Evolutionary conservation across 2,888 invertebrate species (phyloP), one percentile per base, ranked within the genome.

Genomic region (Gastrophysa polygoni): DNA sequence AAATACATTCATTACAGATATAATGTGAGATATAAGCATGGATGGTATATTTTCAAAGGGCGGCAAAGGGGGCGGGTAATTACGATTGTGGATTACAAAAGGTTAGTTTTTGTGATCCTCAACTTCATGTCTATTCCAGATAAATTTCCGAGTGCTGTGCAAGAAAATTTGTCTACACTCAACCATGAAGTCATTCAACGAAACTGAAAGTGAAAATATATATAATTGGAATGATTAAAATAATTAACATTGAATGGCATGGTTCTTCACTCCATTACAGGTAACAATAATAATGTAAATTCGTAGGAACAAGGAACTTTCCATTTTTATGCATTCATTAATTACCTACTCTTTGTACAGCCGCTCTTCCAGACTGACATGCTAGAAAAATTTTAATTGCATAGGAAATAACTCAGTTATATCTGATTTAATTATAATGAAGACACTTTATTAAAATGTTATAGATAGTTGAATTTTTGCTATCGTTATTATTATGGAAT

Each of bases 231-330:
- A 5, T 24, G 11, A 21, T 24, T 8, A 16, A 54, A 54, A 54
- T n/a, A n/a, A 54, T 38, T 24, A 43, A 21, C 54, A 54, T 43
- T 54, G 54, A 43, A n/a, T 16, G 51, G n/a, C 44, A 43, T 32
- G 7, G 51, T 18, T 51, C 51, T 24, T 43, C 43, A 43, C 54
- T 54, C n/a, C 38, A 43, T 34, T 54, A 24, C 5, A 24, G 11
- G 16, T 43, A 43, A 54, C 43, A 54, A 17, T 24, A 46, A 38
- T 38, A 14, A 38, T 38, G 38, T 38, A 14, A 14, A 38, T 38
- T 4, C 38, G 38, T 38, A n/a, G 38, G 14, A 38, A 38, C 38
- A 38, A 38, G 8, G 54, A 54, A 54, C 38, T 54, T 43, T 43
- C 54, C 43, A 38, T 52, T 52, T 52, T 24, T 43, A 24, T 54